A percentile compares a stretch with the other conserved stretches of the same genome.
These are phyloP conservation scores for Protodeltote pygarga DNA, from an alignment of 2,888 invertebrate genomes.

Conservation along the genomic window DNA sequence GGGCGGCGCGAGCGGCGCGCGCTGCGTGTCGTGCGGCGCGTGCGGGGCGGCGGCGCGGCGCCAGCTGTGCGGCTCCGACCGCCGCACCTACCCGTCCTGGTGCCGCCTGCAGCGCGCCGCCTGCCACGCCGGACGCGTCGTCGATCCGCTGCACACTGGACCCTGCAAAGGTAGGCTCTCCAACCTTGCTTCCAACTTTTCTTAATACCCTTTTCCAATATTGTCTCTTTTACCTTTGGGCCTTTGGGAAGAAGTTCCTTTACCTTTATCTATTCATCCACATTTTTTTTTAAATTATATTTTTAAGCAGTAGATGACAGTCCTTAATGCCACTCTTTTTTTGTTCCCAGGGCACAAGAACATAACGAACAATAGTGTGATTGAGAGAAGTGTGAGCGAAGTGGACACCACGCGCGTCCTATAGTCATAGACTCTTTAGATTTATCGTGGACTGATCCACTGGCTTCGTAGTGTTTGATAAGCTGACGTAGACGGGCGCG, in stretches of 20 bases:
- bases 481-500: conserved; percentile 23
- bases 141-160: conserved; percentile 91
- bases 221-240: too few relatives aligned
- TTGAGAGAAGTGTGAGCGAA: conserved; percentile 65
- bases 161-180: conserved; percentile 82
- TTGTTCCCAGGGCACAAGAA: conserved; percentile 74
- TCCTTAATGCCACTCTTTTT: conserved; percentile 6
- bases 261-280: too few relatives aligned
- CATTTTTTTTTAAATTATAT: too few relatives aligned
- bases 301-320: too few relatives aligned
- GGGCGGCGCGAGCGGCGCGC: conserved; percentile 77
- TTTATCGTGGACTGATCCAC: conserved; percentile 49
- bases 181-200: not conserved
- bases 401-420: conserved; percentile 67
- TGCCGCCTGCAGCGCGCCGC: conserved; percentile 93
- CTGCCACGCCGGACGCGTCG: conserved; percentile 90
- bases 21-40: conserved; percentile 69
- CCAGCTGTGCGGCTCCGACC: conserved; percentile 91
- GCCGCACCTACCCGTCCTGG: conserved; percentile 92
- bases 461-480: conserved; percentile 50
- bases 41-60: conserved; percentile 74
- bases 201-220: too few relatives aligned
- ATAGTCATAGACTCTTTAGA: conserved; percentile 69
- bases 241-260: too few relatives aligned
- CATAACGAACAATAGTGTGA: conserved; percentile 79